Evolutionary conservation across 2,113 vertebrate species (phyloP), one percentile per base, ranked within the genome.

Genomic region (Lepus europaeus): DNA sequence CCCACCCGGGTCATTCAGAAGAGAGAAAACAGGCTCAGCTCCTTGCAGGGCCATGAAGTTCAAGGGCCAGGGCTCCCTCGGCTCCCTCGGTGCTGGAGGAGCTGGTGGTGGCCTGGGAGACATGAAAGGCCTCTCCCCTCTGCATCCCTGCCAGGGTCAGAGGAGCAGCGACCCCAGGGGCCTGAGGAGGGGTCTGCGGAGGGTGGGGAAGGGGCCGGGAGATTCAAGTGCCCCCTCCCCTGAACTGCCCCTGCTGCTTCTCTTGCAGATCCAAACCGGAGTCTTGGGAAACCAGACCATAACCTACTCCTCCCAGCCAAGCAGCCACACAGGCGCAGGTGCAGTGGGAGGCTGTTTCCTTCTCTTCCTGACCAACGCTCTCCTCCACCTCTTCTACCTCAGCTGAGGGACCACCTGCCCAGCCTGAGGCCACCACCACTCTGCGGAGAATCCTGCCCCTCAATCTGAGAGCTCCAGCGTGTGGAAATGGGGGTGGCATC

Each of bases 221-320:
- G 14, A 45, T 45, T 86, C 76, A 16, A 63, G 88, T 29, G 49
- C 1, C 91, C 22, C 31, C 76, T 81, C 20, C 31, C 61, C 84
- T 59, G 86, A 66, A n/a, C 22, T 19, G 10, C 2, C 29, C 8
- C 27, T 20, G n/a, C 63, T 80, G 95, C 33, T 97, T 23, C 61
- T 94, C 81, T 92, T 91, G 36, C 86, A 97, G 97, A 77, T 95
- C 36, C 89, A 97, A 51, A 93, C 59, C 0, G 80, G 25, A 72
- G 88, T 79, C 70, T 29, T 73, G 33, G 53, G 11, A 73, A 29
- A 63, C 10, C 0, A 0, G 1, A 13, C 25, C 12, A 3, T 0
- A 11, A 19, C 45, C 74, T 27, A 64, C 51, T 0, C 36, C 69
- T 3, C 79, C 89, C n/a, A 17, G 70, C 11, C 56, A 13, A 59